Evolutionary conservation across 1,140 invertebrate genomes (phyloP), one percentile per base, ranked within the genome.

Genomic region (Neodiprion lecontei): DNA sequence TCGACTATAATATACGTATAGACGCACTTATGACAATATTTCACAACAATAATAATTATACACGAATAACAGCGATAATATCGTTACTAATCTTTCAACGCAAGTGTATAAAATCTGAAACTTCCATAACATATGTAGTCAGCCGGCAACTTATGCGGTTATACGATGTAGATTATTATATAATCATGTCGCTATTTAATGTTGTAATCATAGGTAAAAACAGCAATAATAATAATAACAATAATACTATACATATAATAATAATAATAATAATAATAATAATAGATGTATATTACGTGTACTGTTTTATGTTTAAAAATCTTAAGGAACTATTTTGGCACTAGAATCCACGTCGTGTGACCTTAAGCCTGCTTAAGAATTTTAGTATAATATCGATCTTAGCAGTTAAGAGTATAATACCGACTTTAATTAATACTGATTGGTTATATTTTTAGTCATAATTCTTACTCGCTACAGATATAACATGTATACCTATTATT

Each of bases 91-190:
- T 61, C 53, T 61, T 78, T 80, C 76, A 86, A 86, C 84, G 77
- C 70, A 86, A 85, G 74, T 79, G 76, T 85, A 85, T 86, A 86
- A 86, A 86, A 86, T 86, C 74, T 86, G 80, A 80, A 84, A 80
- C 53, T 79, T 82, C 70, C 72, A 76, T 85, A 86, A 84, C 82
- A 73, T 72, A 82, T 61, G 53, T 61, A 61, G 1, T 40, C 5
- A 40, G 28, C 28, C 28, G 28, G 28, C 28, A 40, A 40, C 28
- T 40, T 40, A 61, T 61, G n/a, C n/a, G 11, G 53, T 61, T 8
- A 8, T 61, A 61, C 4, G 5, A 40, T 40, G 28, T 40, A 40
- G 28, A 40, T 40, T 40, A 40, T 40, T 40, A 40, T 40, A 40
- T 40, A 40, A 40, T 40, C 28, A 40, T 40, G 5, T 40, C 28